Percentiles rank a stretch among this genome's conserved stretches.
phyloP scores from a whole-genome alignment of 2,113 vertebrate species.

The Myocastor coypus region DNA sequence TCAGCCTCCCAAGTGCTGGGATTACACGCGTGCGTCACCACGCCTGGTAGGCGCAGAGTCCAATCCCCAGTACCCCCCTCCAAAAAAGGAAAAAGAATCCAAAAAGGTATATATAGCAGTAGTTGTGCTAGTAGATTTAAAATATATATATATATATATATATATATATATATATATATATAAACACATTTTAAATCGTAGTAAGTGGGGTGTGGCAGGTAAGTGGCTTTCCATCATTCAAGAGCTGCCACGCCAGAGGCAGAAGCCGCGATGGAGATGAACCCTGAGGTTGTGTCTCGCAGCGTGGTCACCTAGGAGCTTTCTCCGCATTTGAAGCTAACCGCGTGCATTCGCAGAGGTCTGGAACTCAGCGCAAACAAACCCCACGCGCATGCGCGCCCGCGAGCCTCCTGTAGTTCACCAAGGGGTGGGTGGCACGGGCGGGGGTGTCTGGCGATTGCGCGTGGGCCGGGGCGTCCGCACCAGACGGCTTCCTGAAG shows the following conservation, averaged over 20 bases:
- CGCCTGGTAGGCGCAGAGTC: too few relatives aligned
- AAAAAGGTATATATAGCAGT: not conserved
- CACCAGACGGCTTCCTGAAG: not conserved
- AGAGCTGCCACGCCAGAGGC: not conserved
- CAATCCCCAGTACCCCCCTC: too few relatives aligned
- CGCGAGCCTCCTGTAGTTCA: not conserved
- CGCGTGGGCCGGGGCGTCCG: not conserved
- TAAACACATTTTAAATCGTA: not conserved
- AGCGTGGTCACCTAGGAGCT: fast-evolving
- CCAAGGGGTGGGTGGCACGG: too few relatives aligned
- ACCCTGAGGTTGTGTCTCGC: not conserved
- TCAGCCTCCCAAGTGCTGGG: too few relatives aligned
- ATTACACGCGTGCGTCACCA: too few relatives aligned
- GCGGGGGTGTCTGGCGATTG: not conserved
- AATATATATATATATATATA: too few relatives aligned
- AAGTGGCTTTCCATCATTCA: not conserved
- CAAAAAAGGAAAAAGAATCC: not conserved
- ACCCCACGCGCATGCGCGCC: not conserved
- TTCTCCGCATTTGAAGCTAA: not conserved
- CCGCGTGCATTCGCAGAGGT: not conserved
- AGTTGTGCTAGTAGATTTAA: too few relatives aligned
- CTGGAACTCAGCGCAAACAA: not conserved
- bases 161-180: too few relatives aligned
- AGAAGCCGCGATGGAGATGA: not conserved
- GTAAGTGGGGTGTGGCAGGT: not conserved